Percentiles rank a stretch among this genome's conserved stretches.
Evolutionary conservation across 2,113 vertebrate species (phyloP).

Genomic region (Pterophyllum scalare): DNA sequence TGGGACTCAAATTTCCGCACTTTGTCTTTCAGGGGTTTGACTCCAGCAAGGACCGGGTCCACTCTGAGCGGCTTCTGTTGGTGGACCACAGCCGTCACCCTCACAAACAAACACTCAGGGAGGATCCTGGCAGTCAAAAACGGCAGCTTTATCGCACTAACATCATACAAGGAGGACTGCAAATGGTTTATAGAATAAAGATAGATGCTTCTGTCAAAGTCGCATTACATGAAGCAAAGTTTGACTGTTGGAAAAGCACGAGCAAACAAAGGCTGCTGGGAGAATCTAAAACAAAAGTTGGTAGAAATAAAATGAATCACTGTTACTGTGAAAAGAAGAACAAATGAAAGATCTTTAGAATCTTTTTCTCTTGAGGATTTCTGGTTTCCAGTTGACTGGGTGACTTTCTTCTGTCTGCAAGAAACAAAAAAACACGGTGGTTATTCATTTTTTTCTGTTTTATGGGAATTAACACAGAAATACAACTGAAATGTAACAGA

Average conservation of each 20-base stretch:
- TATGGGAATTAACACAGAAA: accelerated
- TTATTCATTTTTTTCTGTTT: background rate
- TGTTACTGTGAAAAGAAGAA: constrained; percentile 15
- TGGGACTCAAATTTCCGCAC: background rate
- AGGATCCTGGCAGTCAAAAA: constrained; percentile 55
- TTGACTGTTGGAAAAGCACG: background rate
- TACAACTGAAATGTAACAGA: accelerated
- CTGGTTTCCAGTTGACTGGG: constrained; percentile 98
- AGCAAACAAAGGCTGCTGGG: background rate
- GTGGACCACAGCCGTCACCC: constrained; percentile 59
- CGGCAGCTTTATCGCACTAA: constrained; percentile 34
- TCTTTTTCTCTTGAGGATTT: constrained; percentile 98
- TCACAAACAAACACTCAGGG: constrained; percentile 58
- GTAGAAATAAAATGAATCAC: constrained; percentile 4
- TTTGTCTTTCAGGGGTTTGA: constrained; percentile 48
- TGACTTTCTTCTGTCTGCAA: constrained; percentile 96
- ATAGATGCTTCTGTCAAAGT: background rate
- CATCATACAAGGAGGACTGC: constrained; percentile 49
- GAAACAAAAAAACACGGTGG: constrained; percentile 43
- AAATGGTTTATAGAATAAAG: constrained; percentile 61
- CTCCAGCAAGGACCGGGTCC: constrained; percentile 4
- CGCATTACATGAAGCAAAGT: background rate
- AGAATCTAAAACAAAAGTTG: constrained; percentile 8
- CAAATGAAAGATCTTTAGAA: constrained; percentile 80
- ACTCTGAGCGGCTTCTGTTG: constrained; percentile 61